Percentiles rank a stretch among this genome's conserved stretches.
phyloP scores from a whole-genome alignment of 2,113 vertebrate species.

The Brachypteracias leptosomus region DNA sequence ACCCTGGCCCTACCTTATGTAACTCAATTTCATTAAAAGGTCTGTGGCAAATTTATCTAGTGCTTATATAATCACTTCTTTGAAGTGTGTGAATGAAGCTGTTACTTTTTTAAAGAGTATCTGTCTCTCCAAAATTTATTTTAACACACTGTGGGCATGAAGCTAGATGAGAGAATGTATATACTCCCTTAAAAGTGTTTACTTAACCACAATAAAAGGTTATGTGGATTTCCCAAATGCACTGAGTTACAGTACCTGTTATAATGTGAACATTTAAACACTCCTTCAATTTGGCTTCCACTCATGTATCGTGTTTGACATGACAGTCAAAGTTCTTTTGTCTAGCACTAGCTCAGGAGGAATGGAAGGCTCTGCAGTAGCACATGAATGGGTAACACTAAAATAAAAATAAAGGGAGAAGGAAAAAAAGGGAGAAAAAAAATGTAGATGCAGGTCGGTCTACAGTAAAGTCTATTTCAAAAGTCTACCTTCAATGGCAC shows the following conservation, averaged over 20 bases:
- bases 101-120: constrained; percentile 65
- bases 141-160: constrained; percentile 64
- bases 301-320: constrained; percentile 76
- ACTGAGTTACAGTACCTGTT: constrained; percentile 71
- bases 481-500: background rate
- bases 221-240: constrained; percentile 73
- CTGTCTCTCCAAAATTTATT: constrained; percentile 66
- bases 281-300: constrained; percentile 72
- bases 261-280: constrained; percentile 79
- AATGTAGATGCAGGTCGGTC: background rate
- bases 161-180: constrained; percentile 70
- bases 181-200: constrained; percentile 77
- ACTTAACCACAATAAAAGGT: constrained; percentile 78
- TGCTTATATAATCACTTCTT: constrained; percentile 59
- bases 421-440: background rate
- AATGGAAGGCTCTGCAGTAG: constrained; percentile 22
- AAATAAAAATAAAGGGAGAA: constrained; percentile 3
- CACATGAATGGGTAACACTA: constrained; percentile 29
- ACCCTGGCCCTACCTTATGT: constrained; percentile 34
- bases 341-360: constrained; percentile 56
- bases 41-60: constrained; percentile 45
- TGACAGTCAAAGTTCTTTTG: constrained; percentile 68
- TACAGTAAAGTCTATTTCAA: background rate
- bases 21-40: constrained; percentile 56
- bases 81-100: constrained; percentile 67